A percentile compares a stretch with the other conserved stretches of the same genome.
These are phyloP conservation scores for Amphipyra tragopoginis DNA, from an alignment of 2,888 invertebrate species.

Conservation along the genomic window DNA sequence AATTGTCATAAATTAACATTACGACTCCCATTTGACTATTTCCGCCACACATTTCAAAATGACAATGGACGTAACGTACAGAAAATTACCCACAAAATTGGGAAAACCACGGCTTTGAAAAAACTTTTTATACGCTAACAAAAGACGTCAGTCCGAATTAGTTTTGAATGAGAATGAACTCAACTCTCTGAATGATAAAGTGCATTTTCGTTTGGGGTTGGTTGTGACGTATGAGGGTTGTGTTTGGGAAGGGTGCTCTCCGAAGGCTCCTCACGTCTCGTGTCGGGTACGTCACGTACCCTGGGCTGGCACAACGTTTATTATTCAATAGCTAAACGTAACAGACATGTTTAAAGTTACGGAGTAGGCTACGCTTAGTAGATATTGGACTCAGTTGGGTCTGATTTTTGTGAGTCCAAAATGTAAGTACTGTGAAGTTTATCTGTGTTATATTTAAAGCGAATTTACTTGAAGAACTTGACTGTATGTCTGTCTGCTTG, in stretches of 20 bases:
- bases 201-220: slow-evolving; percentile 69
- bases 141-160: slow-evolving; percentile 63
- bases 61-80: slow-evolving; percentile 72
- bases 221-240: slow-evolving; percentile 66
- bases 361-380: slow-evolving; percentile 52
- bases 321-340: slow-evolving; percentile 84
- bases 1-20: slow-evolving; percentile 73
- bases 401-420: slow-evolving; percentile 51
- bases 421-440: slow-evolving; percentile 35
- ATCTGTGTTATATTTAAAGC: slow-evolving; percentile 14
- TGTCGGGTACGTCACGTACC: slow-evolving; percentile 69
- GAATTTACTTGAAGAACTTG: slow-evolving; percentile 18
- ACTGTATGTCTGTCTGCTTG: background rate
- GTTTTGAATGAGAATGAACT: slow-evolving; percentile 64
- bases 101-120: slow-evolving; percentile 74
- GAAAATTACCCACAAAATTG: slow-evolving; percentile 75
- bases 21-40: slow-evolving; percentile 71
- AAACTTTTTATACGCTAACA: slow-evolving; percentile 64
- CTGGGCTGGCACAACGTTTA: slow-evolving; percentile 76
- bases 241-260: slow-evolving; percentile 57
- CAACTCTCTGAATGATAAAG: slow-evolving; percentile 67
- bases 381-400: slow-evolving; percentile 49
- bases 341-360: slow-evolving; percentile 74
- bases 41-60: slow-evolving; percentile 76
- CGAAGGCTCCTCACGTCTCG: slow-evolving; percentile 76